Conservation (phyloP, 2,888 invertebrate genomes). For the Drosophila pseudotalamancana region DNA sequence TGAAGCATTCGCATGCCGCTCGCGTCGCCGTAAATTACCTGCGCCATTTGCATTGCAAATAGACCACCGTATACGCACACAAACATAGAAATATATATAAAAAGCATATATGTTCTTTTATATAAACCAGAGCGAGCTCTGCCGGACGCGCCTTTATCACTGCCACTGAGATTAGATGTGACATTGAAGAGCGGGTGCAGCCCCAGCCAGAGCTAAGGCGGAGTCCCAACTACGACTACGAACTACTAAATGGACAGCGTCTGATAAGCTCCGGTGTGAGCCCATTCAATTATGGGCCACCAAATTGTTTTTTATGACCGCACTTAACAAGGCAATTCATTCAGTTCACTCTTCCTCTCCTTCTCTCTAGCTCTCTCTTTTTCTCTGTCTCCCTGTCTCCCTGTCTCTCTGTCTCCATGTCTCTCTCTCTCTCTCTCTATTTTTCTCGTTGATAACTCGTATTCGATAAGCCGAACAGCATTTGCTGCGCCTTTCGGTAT, state of each 20-base stretch:
- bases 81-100: too few species aligned
- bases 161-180: conserved; percentile 41
- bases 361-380: not conserved
- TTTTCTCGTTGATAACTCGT: not conserved
- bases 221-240: conserved; percentile 10
- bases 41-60: conserved; percentile 71
- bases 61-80: too few species aligned
- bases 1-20: conserved; percentile 55
- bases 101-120: not conserved
- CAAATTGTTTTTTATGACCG: conserved; percentile 33
- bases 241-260: conserved; percentile 7
- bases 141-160: conserved; percentile 58
- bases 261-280: conserved; percentile 20
- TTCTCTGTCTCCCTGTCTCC: too few species aligned
- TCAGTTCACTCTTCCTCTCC: not conserved
- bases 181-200: conserved; percentile 51
- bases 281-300: conserved; percentile 25
- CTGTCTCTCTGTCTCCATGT: not conserved
- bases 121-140: not conserved
- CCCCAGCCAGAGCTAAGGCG: conserved; percentile 36
- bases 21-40: conserved; percentile 62
- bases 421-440: not conserved
- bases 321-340: conserved; percentile 10
- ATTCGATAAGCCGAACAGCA: conserved; percentile 31
- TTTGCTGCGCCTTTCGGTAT: conserved; percentile 15